Percentiles rank a stretch among this genome's conserved stretches.
phyloP scores from a whole-genome alignment of 1,140 invertebrate species.

The Pinna nobilis region DNA sequence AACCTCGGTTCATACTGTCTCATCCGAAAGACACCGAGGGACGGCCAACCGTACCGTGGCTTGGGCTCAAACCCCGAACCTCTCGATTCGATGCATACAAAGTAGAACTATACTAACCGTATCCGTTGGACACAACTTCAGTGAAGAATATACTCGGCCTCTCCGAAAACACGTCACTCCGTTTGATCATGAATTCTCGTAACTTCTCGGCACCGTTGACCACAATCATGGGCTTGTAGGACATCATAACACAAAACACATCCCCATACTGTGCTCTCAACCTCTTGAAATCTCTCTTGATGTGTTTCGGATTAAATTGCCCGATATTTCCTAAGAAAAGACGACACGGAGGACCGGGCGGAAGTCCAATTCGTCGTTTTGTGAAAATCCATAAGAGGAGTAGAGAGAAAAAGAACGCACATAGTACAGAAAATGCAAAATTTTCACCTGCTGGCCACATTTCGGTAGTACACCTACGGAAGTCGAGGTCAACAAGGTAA shows the following conservation, averaged over 20 bases:
- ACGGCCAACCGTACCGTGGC: too few species aligned
- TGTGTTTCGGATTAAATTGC: not conserved
- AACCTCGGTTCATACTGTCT: too few species aligned
- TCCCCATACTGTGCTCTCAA: conserved; percentile 38
- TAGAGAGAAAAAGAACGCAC: too few species aligned
- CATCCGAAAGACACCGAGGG: too few species aligned
- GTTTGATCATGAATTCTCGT: conserved; percentile 35
- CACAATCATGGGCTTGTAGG: conserved; percentile 26
- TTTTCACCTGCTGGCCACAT: too few species aligned
- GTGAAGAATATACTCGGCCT: conserved; percentile 15
- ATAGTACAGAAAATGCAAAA: too few species aligned
- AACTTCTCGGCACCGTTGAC: conserved; percentile 40
- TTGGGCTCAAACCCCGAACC: too few species aligned
- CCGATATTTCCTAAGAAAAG: conserved; percentile 7
- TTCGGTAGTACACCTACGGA: too few species aligned
- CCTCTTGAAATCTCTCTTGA: not conserved
- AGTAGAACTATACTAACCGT: too few species aligned
- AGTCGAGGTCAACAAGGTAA: too few species aligned
- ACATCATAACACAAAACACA: conserved; percentile 38
- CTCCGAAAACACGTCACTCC: conserved; percentile 37
- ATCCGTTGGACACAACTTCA: not conserved
- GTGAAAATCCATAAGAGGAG: conserved; percentile 8
- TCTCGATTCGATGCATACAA: too few species aligned
- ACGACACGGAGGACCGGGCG: conserved; percentile 1
- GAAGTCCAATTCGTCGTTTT: not conserved